phyloP scores from a whole-genome alignment of 2,113 vertebrate species.

The Orthonyx spaldingii region DNA sequence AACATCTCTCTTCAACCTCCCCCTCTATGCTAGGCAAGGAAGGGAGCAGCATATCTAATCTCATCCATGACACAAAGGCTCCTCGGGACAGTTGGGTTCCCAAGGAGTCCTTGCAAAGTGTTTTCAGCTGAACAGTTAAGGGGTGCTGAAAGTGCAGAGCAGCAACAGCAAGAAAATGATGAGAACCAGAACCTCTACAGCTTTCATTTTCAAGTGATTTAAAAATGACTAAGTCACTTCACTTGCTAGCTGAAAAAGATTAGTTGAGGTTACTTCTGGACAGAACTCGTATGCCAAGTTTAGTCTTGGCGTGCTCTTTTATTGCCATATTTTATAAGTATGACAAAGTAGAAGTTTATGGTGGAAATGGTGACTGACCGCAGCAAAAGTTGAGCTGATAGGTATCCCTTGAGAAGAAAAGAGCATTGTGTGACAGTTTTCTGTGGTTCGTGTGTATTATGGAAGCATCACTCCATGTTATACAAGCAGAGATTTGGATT shows the following conservation, averaged over 20 bases:
- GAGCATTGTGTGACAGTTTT: not conserved
- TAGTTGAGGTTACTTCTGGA: slow-evolving; percentile 44
- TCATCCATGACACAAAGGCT: not conserved
- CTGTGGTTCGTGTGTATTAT: not conserved
- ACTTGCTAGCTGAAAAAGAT: not conserved
- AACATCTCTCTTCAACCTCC: not conserved
- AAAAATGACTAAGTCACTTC: not conserved
- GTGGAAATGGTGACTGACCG: slow-evolving; percentile 42
- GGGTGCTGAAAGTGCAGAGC: not conserved
- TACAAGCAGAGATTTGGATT: not conserved
- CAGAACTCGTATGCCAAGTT: not conserved
- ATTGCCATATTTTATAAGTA: slow-evolving; percentile 11
- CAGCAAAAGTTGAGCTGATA: not conserved
- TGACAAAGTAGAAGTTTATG: not conserved
- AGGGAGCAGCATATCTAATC: not conserved
- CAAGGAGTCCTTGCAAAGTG: not conserved
- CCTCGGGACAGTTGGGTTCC: not conserved
- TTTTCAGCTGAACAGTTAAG: not conserved
- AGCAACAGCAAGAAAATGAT: not conserved
- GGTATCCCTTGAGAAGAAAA: not conserved
- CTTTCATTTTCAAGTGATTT: slow-evolving; percentile 16
- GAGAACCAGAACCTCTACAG: not conserved
- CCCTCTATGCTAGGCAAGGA: not conserved
- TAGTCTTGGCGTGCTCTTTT: slow-evolving; percentile 38
- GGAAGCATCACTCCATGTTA: not conserved